Conservation (phyloP, 2,113 vertebrate species). For the Rafetus swinhoei region DNA sequence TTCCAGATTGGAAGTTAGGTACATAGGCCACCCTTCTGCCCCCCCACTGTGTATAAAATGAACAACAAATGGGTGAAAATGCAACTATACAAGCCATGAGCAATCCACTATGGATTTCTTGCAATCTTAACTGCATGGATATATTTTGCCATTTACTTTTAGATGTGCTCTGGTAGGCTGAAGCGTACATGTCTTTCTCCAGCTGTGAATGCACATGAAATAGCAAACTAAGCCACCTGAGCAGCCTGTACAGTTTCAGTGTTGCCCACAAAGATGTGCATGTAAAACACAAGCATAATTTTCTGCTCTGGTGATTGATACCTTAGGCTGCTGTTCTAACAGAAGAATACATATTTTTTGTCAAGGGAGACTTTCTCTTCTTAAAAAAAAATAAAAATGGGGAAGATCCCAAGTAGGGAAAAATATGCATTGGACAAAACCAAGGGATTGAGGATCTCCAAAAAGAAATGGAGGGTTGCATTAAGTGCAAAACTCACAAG, state of each 20-base stretch:
- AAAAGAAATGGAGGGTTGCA: neutral
- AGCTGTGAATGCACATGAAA: slow-evolving; percentile 56
- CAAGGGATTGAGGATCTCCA: neutral
- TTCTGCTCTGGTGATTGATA: slow-evolving; percentile 49
- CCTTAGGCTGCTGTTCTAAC: slow-evolving; percentile 32
- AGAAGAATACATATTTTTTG: slow-evolving; percentile 52
- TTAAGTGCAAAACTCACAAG: neutral
- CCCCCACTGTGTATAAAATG: neutral
- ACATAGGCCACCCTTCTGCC: no score
- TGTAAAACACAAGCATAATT: slow-evolving; percentile 52
- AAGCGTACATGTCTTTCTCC: slow-evolving; percentile 47
- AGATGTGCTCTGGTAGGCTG: slow-evolving; percentile 39
- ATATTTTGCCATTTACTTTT: slow-evolving; percentile 51
- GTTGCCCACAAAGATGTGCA: slow-evolving; percentile 30
- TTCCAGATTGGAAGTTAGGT: neutral
- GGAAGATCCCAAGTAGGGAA: neutral
- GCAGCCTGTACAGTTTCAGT: slow-evolving; percentile 11
- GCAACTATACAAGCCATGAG: slow-evolving; percentile 47
- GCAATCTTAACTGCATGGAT: slow-evolving; percentile 39
- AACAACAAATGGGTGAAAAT: slow-evolving; percentile 56
- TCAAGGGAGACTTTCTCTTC: slow-evolving; percentile 38
- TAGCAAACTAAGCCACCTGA: slow-evolving; percentile 60
- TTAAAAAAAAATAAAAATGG: slow-evolving; percentile 44
- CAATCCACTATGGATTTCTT: slow-evolving; percentile 64
- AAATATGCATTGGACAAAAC: slow-evolving; percentile 9